These are phyloP conservation scores for Alitta virens DNA, from an alignment of 2,888 invertebrate genomes.

Conservation along the genomic window DNA sequence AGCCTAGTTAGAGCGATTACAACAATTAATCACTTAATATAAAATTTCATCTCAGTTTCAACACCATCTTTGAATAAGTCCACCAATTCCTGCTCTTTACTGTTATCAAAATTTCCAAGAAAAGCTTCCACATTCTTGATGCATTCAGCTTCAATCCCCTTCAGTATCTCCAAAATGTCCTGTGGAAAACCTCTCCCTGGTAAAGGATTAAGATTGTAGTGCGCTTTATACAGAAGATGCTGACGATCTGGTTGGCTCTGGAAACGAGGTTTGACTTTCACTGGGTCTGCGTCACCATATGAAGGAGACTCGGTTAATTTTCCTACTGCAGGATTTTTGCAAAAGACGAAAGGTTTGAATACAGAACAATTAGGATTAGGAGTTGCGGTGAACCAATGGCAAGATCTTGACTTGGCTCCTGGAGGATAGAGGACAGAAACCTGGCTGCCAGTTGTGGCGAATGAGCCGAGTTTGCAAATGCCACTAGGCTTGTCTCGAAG, in stretches of 20 bases:
- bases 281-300: conserved; percentile 47
- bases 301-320: conserved; percentile 66
- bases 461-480: conserved; percentile 60
- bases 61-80: conserved; percentile 57
- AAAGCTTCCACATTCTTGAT: conserved; percentile 55
- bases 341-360: conserved; percentile 73
- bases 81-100: conserved; percentile 47
- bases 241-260: conserved; percentile 57
- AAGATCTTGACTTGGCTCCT: conserved; percentile 61
- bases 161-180: conserved; percentile 54
- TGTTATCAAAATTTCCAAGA: conserved; percentile 43
- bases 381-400: conserved; percentile 66
- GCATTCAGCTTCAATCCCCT: conserved; percentile 55
- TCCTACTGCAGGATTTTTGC: conserved; percentile 65
- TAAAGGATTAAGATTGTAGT: conserved; percentile 59
- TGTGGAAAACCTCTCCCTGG: conserved; percentile 12
- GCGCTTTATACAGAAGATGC: conserved; percentile 67
- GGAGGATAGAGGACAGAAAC: conserved; percentile 63
- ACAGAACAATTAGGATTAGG: conserved; percentile 74
- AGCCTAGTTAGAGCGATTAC: neutral
- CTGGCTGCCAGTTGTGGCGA: conserved; percentile 53
- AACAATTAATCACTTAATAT: conserved; percentile 40
- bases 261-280: conserved; percentile 51
- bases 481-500: conserved; percentile 67
- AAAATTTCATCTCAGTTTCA: conserved; percentile 59